Base-by-base conservation (phyloP, 2,797 vertebrate genomes). In the Darevskia nairensis region DNA sequence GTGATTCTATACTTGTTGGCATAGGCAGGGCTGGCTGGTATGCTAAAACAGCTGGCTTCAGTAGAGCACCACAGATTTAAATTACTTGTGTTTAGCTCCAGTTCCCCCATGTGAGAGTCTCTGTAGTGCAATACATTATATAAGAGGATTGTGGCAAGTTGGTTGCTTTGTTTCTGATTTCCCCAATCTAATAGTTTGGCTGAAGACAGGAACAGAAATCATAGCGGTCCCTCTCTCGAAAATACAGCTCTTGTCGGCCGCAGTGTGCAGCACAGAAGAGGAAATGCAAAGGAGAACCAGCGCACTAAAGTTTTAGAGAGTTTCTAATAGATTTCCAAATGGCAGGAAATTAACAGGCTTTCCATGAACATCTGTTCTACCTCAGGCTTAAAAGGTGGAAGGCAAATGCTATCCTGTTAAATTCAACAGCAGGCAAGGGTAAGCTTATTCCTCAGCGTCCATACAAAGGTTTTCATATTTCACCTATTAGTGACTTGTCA, bases 291-390 rank as follows among this genome's bases (percentile, higher is more conserved):
- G 85, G 91, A 90, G 91, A 91, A 85, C 90, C 87, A 90, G 79
- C 19, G 89, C 86, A 86, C 92, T 83, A 91, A 89, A 88, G 61
- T 93, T 94, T 96, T 93, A 78, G 32, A 80, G 46, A 7, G 91
- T 93, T 94, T 95, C 92, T 94, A 92, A 94, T 93, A 95, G 91
- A 92, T 90, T 92, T 89, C 92, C 92, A 94, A 94, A 95, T 93
- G 94, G 94, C 94, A 95, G 93, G 94, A 95, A 95, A 95, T 94
- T 92, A 94, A 94, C 92, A 88, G 92, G 90, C 93, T 95, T 95
- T 95, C 93, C 93, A 94, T 91, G 93, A 95, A 96, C 94, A 94
- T 95, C 93, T 95, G 94, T 94, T 94, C 93, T 90, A 94, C 93
- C 94, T 95, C 94, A 95, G 94, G 86, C 91, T 94, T 93, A 89